Evolutionary conservation across 37 sponge, comb jelly and placozoan species (phyloP), one percentile per base, ranked within the genome.

Genomic region (Tethya wilhelma): DNA sequence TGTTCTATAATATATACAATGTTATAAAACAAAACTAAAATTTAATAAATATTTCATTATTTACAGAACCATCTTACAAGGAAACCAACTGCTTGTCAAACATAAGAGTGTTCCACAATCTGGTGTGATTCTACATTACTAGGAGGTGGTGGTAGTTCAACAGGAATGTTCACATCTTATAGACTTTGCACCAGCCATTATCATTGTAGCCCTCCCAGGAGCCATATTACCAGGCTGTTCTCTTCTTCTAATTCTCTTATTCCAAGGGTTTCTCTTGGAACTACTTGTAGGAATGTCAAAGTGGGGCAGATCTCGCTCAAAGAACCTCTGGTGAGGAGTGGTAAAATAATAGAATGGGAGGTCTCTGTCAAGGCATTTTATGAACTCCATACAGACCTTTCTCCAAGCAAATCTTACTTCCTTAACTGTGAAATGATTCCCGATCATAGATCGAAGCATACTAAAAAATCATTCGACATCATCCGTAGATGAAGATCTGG

Each of bases 391-490:
- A 62, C 63, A 62, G 26, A 62, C 29, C 63, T 62, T 62, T 11
- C 63, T 17, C 28, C 23, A n/a, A n/a, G n/a, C n/a, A n/a, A n/a
- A n/a, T n/a, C 7, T n/a, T 26, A 62, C 63, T n/a, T 11, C 28
- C 22, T 62, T 23, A 26, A 7, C 9, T 26, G 63, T 62, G 63
- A 62, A 62, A n/a, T 62, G 23, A n/a, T 62, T 14, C 22, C 63
- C 26, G 29, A 62, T 62, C 23, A 62, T 62, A 23, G 9, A 8
- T n/a, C 63, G 9, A 14, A n/a, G 9, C 29, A 62, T 62, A 26
- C 63, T 62, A 62, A 62, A 26, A n/a, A 62, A 62, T 17, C 63
- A 62, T 23, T 62, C 63, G 28, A 62, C 43, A 23, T 69, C 44
- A 25, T 36, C 20, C 8, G 70, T 20, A 9, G 17, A 34, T 14